Percentiles rank a stretch among this genome's conserved stretches.
Conservation (phyloP, 2,888 invertebrate genomes). For the Eristalis intricaria region DNA sequence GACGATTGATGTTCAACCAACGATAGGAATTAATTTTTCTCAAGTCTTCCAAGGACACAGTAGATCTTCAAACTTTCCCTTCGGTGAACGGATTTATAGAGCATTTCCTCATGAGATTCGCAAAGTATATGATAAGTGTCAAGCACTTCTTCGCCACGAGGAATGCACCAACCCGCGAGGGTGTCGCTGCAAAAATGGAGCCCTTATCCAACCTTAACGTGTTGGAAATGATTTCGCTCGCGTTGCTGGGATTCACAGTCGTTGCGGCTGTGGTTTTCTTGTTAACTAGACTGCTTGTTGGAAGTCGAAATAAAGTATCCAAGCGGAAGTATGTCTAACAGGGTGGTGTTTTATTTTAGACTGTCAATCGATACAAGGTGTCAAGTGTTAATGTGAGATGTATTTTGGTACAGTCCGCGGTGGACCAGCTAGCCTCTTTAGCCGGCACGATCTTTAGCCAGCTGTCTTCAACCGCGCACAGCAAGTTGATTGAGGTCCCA, state of each 20-base stretch:
- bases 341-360: not conserved
- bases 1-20: no score
- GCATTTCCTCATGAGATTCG: not conserved
- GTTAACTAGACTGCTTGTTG: not conserved
- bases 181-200: not conserved
- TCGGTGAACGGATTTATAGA: not conserved
- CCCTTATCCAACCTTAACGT: not conserved
- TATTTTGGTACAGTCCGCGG: no score
- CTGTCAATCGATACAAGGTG: no score
- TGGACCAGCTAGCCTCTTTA: no score
- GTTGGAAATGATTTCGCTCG: not conserved
- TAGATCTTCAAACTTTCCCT: not conserved
- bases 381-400: no score
- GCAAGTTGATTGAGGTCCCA: no score
- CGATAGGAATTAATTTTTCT: not conserved
- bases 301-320: not conserved
- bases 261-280: not conserved
- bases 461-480: no score
- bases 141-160: not conserved
- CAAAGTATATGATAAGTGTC: not conserved
- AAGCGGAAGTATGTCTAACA: not conserved
- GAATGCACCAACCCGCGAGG: not conserved
- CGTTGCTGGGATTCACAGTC: not conserved
- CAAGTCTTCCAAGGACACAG: not conserved
- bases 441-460: no score